Evolutionary conservation across 2,113 vertebrate genomes (phyloP).

Genomic region (Hystrix cristata): DNA sequence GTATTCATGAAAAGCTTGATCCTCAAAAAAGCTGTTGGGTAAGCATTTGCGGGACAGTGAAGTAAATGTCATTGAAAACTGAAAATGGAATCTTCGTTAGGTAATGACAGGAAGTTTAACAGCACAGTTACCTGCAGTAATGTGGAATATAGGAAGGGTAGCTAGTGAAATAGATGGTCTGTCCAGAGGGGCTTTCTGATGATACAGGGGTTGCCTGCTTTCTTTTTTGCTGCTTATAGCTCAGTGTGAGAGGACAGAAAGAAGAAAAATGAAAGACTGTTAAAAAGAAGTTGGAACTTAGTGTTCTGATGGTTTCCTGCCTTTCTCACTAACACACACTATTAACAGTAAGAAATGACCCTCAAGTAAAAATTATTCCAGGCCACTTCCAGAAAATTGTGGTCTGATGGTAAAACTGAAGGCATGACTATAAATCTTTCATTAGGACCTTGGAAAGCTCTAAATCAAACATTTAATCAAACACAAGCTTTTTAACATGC

Average conservation of each 20-base stretch:
- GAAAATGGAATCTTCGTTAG: neutral
- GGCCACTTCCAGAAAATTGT: neutral
- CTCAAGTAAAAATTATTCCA: neutral
- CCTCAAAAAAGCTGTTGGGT: neutral
- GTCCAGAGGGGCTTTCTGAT: neutral
- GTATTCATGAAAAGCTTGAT: slow-evolving; percentile 12
- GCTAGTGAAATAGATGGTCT: neutral
- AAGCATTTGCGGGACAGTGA: slow-evolving; percentile 5
- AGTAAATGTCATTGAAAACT: neutral
- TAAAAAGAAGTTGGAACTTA: neutral
- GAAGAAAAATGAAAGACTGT: neutral
- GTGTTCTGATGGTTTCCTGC: neutral
- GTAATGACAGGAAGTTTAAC: neutral
- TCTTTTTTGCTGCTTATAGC: neutral
- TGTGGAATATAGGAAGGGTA: neutral
- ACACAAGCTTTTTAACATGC: neutral
- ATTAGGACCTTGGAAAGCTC: neutral
- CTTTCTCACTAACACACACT: neutral
- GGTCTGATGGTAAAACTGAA: neutral
- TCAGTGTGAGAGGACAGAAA: neutral
- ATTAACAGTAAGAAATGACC: neutral
- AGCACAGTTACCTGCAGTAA: neutral
- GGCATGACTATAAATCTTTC: neutral
- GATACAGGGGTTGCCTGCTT: neutral
- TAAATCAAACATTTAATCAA: neutral